Conservation (phyloP, 2,888 invertebrate species). For the Cephus pygmeus region DNA sequence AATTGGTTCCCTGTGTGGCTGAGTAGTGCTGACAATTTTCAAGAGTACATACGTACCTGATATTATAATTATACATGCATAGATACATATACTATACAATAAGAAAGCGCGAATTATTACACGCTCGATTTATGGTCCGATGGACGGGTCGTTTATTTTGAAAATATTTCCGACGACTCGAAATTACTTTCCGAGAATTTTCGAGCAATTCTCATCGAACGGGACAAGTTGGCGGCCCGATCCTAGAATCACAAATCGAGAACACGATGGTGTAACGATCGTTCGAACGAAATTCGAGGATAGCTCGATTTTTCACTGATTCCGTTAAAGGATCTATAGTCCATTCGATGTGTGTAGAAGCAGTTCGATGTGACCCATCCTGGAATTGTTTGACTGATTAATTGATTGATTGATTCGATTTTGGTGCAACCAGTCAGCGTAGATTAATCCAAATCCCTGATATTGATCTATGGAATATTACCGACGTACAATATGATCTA, state of each 20-base stretch:
- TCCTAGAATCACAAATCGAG: background rate
- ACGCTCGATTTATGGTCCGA: constrained; percentile 4
- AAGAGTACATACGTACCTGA: background rate
- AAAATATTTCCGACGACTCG: background rate
- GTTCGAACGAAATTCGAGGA: no score
- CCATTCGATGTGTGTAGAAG: constrained; percentile 3
- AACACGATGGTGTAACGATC: no score
- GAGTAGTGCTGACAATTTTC: constrained; percentile 37
- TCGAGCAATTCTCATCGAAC: no score
- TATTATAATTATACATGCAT: constrained; percentile 10
- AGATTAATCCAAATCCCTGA: background rate
- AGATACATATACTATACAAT: constrained; percentile 6
- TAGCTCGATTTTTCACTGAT: no score
- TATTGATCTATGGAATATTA: background rate
- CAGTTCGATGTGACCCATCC: constrained; percentile 7
- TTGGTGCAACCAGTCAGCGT: background rate
- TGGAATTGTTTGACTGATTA: background rate
- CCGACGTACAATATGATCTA: background rate
- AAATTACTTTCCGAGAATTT: no score
- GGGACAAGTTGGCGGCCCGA: background rate
- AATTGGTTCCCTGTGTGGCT: constrained; percentile 19
- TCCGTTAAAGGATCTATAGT: background rate
- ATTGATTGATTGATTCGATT: no score
- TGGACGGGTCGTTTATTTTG: background rate
- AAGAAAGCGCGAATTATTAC: constrained; percentile 3